A percentile compares a stretch with the other conserved stretches of the same genome.
Conservation (phyloP, 2,113 vertebrate genomes). For the Crotophaga sulcirostris region DNA sequence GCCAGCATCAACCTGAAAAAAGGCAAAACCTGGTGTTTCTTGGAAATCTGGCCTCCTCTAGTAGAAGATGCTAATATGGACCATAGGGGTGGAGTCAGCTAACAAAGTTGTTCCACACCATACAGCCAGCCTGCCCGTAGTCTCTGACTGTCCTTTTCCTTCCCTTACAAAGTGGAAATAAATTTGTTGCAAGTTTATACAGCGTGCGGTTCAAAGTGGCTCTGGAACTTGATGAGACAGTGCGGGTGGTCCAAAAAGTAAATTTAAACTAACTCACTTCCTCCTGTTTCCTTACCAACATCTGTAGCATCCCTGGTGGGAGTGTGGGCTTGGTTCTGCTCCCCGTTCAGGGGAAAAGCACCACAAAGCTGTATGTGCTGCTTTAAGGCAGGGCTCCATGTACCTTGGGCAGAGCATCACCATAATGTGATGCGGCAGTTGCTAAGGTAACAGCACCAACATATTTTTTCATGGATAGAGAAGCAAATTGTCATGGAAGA, state of each 20-base stretch:
- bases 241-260: background rate
- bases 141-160: background rate
- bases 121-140: background rate
- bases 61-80: background rate
- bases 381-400: background rate
- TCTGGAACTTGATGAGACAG: background rate
- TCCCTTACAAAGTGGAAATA: background rate
- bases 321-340: background rate
- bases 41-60: background rate
- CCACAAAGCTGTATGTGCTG: background rate
- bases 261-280: background rate
- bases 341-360: background rate
- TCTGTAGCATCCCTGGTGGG: background rate
- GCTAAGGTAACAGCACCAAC: slow-evolving; percentile 55
- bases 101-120: background rate
- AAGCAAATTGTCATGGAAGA: slow-evolving; percentile 13
- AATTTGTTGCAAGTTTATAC: background rate
- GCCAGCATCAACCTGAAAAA: background rate
- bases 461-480: background rate
- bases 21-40: background rate
- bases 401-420: background rate
- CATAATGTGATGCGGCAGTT: slow-evolving; percentile 21
- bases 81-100: background rate
- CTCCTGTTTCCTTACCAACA: background rate
- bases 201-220: background rate